Conservation (phyloP, 92 coral and sea anemone species). For the Porites rus region DNA sequence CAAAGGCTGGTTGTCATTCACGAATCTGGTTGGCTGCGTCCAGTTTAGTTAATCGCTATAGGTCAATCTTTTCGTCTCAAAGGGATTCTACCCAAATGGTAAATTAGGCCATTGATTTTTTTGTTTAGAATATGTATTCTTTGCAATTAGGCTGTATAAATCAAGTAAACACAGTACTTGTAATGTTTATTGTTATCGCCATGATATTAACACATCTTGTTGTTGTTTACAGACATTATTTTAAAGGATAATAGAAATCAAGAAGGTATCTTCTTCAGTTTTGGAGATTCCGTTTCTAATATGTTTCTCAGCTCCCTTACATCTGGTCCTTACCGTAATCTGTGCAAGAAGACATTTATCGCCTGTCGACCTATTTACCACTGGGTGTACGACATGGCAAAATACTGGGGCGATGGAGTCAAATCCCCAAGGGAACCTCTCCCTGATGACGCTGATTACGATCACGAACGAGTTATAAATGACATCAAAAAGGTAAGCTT, state of each 20-base stretch:
- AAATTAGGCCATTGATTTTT: no score
- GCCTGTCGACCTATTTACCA: conserved; percentile 71
- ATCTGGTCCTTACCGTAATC: conserved; percentile 66
- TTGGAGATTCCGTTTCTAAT: conserved; percentile 88
- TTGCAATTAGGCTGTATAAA: no score
- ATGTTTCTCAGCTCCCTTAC: conserved; percentile 62
- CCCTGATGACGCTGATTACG: conserved; percentile 86
- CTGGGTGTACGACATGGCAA: conserved; percentile 90
- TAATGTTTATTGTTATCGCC: no score
- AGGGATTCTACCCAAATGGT: no score
- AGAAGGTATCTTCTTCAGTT: conserved; percentile 75
- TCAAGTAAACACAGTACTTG: no score
- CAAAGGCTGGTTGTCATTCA: no score
- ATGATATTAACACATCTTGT: no score
- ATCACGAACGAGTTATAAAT: conserved; percentile 78
- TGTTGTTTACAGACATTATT: conserved; percentile 7
- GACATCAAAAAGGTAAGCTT: conserved; percentile 82
- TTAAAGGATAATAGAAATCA: conserved; percentile 30
- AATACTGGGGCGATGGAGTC: conserved; percentile 86
- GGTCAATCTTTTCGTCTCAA: no score
- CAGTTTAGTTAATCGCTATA: no score
- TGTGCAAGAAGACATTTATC: conserved; percentile 68
- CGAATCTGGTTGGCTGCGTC: no score
- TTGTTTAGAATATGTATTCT: no score
- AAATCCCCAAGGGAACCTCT: conserved; percentile 77